These are phyloP conservation scores for Trichogramma dendrolimi DNA, from an alignment of 2,888 invertebrate species.

Conservation along the genomic window DNA sequence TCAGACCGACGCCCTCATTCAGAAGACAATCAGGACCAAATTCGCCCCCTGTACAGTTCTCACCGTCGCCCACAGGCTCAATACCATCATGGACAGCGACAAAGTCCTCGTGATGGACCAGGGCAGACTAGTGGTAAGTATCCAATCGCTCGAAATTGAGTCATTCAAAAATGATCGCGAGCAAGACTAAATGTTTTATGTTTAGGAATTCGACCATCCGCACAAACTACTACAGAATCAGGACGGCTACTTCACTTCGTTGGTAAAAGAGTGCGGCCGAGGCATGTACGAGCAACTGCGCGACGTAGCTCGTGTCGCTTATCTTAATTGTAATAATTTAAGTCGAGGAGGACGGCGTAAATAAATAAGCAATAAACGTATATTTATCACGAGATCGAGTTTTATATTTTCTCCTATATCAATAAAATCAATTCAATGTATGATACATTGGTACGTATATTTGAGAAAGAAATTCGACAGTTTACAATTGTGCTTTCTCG, in stretches of 20 bases:
- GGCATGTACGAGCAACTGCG: conserved; percentile 55
- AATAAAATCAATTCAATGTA: too few species aligned
- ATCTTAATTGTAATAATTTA: conserved; percentile 20
- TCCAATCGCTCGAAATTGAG: neutral
- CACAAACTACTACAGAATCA: conserved; percentile 51
- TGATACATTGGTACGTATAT: too few species aligned
- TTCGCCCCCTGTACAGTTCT: conserved; percentile 59
- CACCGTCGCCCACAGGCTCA: conserved; percentile 61
- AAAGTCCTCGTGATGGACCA: conserved; percentile 58
- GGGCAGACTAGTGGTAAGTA: conserved; percentile 52
- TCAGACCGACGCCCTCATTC: conserved; percentile 62
- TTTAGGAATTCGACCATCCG: conserved; percentile 28
- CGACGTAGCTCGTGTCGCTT: conserved; percentile 54
- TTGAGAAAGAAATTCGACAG: too few species aligned
- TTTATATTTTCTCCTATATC: too few species aligned
- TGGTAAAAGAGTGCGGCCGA: conserved; percentile 62
- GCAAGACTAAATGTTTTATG: conserved; percentile 33
- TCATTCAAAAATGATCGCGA: neutral
- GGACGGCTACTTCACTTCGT: conserved; percentile 56
- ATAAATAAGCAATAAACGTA: too few species aligned
- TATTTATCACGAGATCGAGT: too few species aligned
- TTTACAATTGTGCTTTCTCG: too few species aligned
- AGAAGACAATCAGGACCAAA: conserved; percentile 57
- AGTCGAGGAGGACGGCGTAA: too few species aligned
- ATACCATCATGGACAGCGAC: conserved; percentile 64